Percentiles rank a stretch among this genome's conserved stretches.
phyloP scores from a whole-genome alignment of 1,140 invertebrate genomes.

The Nasonia longicornis region DNA sequence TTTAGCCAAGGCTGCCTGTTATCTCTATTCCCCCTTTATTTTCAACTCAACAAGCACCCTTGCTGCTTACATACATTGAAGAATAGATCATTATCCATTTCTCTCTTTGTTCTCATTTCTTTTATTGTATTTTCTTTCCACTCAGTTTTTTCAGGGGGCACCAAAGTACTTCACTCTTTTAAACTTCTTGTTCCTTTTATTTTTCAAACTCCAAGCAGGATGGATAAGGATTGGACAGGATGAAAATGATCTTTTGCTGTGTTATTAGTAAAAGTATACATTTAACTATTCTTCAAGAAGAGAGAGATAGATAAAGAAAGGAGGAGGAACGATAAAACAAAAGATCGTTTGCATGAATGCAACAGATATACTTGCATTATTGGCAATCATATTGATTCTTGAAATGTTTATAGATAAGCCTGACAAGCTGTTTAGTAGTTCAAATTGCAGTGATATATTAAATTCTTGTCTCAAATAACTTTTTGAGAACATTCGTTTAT shows the following conservation, averaged over 20 bases:
- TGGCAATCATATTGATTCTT: not conserved
- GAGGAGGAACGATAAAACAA: constrained; percentile 32
- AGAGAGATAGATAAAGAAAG: constrained; percentile 45
- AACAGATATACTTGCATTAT: not conserved
- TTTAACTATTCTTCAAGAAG: constrained; percentile 48
- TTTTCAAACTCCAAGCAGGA: constrained; percentile 57
- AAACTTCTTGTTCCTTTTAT: constrained; percentile 39
- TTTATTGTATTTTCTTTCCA: constrained; percentile 61
- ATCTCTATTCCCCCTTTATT: not conserved
- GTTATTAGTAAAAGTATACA: constrained; percentile 17
- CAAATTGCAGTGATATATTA: too few relatives aligned
- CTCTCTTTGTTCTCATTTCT: constrained; percentile 42
- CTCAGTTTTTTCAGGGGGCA: constrained; percentile 51
- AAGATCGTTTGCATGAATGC: not conserved
- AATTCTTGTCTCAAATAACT: not conserved
- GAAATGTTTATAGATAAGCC: not conserved
- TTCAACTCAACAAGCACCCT: constrained; percentile 42
- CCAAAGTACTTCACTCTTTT: constrained; percentile 41
- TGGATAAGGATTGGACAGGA: constrained; percentile 59
- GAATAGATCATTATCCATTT: constrained; percentile 42
- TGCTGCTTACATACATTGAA: constrained; percentile 7
- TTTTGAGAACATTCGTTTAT: not conserved
- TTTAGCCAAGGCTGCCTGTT: constrained; percentile 37
- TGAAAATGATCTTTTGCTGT: constrained; percentile 52
- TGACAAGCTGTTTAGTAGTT: not conserved